Base-by-base conservation (phyloP, 23 tunicate genomes). In the Oikopleura dioica region DNA sequence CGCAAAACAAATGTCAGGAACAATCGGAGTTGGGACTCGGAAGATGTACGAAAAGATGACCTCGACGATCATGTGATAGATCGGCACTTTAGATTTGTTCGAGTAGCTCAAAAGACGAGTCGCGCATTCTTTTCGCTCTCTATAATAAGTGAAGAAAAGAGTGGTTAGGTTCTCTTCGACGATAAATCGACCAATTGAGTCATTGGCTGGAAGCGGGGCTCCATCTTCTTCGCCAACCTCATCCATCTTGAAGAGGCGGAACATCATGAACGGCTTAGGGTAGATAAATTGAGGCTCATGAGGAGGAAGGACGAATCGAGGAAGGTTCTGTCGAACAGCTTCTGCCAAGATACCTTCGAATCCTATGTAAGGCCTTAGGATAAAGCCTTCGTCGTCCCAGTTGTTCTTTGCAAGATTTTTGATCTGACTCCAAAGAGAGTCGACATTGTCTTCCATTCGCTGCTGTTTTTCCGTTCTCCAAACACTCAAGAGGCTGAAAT, bases 181-280 rank as follows among this genome's bases (percentile, higher is more conserved):
- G 0, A 94, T 36, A 87, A 94, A 94, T 37, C 99, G 59, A 50
- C 81, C 95, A 37, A 94, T 94, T 1, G 95, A 83, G 69, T 94
- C 95, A 58, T 80, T 83, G 23, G 87, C 95, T 32, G 99, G 99
- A 26, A 94, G 76, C 12, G 82, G 76, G 1, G 86, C 87, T 36
- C 89, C 95, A 28, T 63, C 44, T 36, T 33, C 81, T 76, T 94
- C 99, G 21, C 95, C 84, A 38, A 88, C 83, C 59, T 94, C 99
- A 36, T 94, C 87, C 77, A 86, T 86, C 59, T 94, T 95, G 75
- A 94, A 94, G 75, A 94, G 87, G 5, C 99, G 79, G 75, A 83
- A 94, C 1, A 94, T 69, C 24, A 94, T 87, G 59, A 76, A 67
- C 0, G 99, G 95, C 37, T 78, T 26, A 1, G 99, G 95, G 69